These are phyloP conservation scores for Enoplosus armatus DNA, from an alignment of 2,797 vertebrate genomes.

Conservation along the genomic window DNA sequence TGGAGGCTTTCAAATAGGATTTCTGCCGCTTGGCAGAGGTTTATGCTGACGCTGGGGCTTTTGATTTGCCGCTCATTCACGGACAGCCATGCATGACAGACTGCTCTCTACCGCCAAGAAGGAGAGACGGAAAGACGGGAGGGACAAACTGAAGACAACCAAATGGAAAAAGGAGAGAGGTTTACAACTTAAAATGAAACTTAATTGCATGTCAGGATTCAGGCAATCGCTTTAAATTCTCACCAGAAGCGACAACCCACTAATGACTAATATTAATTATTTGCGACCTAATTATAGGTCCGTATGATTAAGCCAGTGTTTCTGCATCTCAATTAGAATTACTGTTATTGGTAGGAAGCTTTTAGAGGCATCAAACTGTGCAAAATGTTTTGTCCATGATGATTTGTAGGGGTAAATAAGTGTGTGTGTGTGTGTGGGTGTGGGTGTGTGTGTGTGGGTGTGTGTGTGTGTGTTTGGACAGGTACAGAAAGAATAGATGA, in stretches of 20 bases:
- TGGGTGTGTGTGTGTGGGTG: no score
- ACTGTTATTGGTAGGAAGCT: constrained; percentile 31
- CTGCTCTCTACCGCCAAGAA: constrained; percentile 42
- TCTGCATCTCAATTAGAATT: constrained; percentile 44
- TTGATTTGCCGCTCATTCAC: constrained; percentile 63
- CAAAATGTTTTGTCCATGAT: constrained; percentile 27
- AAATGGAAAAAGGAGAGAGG: constrained; percentile 32
- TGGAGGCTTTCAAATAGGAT: constrained; percentile 67
- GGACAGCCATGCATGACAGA: constrained; percentile 62
- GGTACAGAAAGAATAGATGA: no score
- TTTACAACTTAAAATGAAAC: constrained; percentile 49
- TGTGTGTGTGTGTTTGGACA: no score
- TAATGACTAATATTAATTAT: constrained; percentile 33
- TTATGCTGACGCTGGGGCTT: constrained; percentile 61
- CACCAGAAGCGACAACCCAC: constrained; percentile 7
- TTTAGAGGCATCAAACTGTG: constrained; percentile 15
- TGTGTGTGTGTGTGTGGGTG: no score
- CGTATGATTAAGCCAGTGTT: constrained; percentile 27
- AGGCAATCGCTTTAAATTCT: constrained; percentile 43
- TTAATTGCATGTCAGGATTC: constrained; percentile 64
- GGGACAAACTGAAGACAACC: constrained; percentile 14
- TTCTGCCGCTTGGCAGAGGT: constrained; percentile 62
- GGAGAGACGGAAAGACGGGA: constrained; percentile 20
- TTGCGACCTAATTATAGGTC: no score
- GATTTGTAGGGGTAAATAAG: background rate